phyloP scores from a whole-genome alignment of 2,888 invertebrate species.

The Drosophila stalkeri region DNA sequence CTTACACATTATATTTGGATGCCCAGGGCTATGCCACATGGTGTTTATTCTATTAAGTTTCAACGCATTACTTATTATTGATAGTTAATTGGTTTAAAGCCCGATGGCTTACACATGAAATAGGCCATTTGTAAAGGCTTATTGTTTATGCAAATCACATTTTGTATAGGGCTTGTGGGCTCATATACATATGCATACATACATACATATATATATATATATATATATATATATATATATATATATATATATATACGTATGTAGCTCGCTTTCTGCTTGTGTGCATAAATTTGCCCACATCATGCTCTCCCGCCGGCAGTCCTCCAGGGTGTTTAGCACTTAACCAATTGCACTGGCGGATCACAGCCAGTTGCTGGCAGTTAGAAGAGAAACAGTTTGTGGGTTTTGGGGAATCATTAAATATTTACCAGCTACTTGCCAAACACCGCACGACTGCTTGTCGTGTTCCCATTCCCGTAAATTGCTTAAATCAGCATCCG shows the following conservation, averaged over 20 bases:
- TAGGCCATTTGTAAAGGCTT: conserved; percentile 8
- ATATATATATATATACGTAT: neutral
- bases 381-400: conserved; percentile 26
- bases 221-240: neutral
- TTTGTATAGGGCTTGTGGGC: conserved; percentile 26
- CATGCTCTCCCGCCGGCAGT: neutral
- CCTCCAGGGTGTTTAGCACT: conserved; percentile 45
- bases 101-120: conserved; percentile 1
- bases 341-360: conserved; percentile 54
- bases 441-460: conserved; percentile 34
- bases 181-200: neutral
- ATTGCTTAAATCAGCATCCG: neutral
- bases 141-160: conserved; percentile 15
- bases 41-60: conserved; percentile 5
- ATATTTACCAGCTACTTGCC: conserved; percentile 68
- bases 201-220: neutral
- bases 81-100: conserved; percentile 20
- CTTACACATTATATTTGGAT: neutral
- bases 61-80: conserved; percentile 10
- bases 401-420: conserved; percentile 61
- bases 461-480: conserved; percentile 12
- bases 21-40: neutral
- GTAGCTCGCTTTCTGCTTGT: conserved; percentile 4
- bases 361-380: conserved; percentile 19
- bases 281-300: conserved; percentile 32